Base-by-base conservation (phyloP, 2,113 vertebrate species). In the Aphyosemion australe region DNA sequence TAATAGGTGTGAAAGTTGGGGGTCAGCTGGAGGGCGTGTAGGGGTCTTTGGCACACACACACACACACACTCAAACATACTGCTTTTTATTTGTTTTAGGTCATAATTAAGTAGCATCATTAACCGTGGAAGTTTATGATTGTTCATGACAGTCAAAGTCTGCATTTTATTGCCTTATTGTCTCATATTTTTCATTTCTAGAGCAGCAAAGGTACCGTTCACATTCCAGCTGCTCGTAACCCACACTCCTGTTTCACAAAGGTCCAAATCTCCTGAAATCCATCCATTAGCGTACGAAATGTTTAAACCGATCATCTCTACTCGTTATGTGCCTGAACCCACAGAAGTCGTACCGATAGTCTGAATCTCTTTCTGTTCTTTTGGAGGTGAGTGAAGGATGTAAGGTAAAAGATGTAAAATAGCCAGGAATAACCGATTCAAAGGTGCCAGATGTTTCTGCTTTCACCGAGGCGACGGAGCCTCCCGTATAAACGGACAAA, bases 371-470 rank as follows among this genome's bases (percentile, higher is more conserved):
- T 42, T 78, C 41, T 66, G 79, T 70, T 83, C 60, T 78, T 79
- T 84, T 76, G 75, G 79, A 84, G 78, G 76, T 85, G 79, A 90
- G 81, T 76, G 80, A 90, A 88, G 84, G 90, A 84, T 92, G 88
- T 89, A 87, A 84, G 79, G 90, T 85, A 83, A 74, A 69, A 60
- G 66, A 83, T 91, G 87, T 87, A 88, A 88, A 59, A 85, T 90
- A 91, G 88, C 84, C 84, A 78, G 86, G 84, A 88, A 83, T 77
- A 92, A 92, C 90, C 90, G 91, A 93, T 93, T 90, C 84, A 85
- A 93, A 92, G 92, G 92, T 93, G 92, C 92, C 90, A 92, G 88
- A 89, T 88, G 88, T 55, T 87, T 89, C 82, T 49, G 76, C 72
- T 88, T 88, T 87, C 78, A 8, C 3, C 53, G 50, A 76, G 84